Conservation (phyloP, 1,140 invertebrate genomes). For the Brachionus manjavacas region DNA sequence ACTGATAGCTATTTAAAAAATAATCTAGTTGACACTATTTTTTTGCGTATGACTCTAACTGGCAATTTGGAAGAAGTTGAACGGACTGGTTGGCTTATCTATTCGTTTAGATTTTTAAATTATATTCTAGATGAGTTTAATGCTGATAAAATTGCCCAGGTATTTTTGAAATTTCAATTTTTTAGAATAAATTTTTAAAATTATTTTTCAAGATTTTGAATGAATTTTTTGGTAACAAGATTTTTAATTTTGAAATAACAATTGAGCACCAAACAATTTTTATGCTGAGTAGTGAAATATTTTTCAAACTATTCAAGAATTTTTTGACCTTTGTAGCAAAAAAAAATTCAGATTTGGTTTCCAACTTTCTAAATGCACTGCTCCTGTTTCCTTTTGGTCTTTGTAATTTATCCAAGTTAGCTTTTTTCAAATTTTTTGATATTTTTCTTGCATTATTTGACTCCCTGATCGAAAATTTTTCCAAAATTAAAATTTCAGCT, state of each 20-base stretch:
- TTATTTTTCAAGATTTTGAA: not conserved
- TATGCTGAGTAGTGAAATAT: not conserved
- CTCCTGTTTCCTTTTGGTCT: not conserved
- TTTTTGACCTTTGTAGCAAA: not conserved
- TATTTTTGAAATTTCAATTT: not conserved
- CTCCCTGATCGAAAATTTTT: not conserved
- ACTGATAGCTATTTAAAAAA: not conserved
- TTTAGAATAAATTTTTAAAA: not conserved
- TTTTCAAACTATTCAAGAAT: not conserved
- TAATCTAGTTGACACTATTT: not conserved
- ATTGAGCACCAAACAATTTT: not conserved
- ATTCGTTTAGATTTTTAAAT: not conserved
- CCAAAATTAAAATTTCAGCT: not conserved
- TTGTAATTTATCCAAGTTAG: not conserved
- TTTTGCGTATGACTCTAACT: not conserved
- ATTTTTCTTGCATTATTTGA: not conserved
- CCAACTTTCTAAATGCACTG: not conserved
- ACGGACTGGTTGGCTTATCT: not conserved
- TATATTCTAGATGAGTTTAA: not conserved
- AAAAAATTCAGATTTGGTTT: not conserved
- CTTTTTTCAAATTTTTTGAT: not conserved
- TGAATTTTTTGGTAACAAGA: not conserved
- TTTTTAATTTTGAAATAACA: not conserved
- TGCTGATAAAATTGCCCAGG: not conserved
- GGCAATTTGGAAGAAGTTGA: not conserved